Percentiles rank a stretch among this genome's conserved stretches.
These are phyloP conservation scores for Trachops cirrhosus DNA, from an alignment of 2,797 vertebrate genomes.

Conservation along the genomic window DNA sequence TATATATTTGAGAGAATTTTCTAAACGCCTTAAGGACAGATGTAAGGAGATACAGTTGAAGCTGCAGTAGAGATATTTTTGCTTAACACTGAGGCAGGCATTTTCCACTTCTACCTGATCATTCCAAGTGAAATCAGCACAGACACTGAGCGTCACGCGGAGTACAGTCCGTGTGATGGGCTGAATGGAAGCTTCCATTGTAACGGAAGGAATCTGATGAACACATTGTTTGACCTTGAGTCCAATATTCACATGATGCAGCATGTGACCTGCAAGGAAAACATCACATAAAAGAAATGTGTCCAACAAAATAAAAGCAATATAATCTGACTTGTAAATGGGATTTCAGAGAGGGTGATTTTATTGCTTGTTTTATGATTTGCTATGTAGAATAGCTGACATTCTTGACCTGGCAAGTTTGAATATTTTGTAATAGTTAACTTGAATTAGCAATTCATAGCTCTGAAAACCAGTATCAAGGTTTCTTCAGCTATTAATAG, in stretches of 20 bases:
- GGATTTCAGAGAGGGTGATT: conserved; percentile 71
- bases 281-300: conserved; percentile 76
- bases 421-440: conserved; percentile 86
- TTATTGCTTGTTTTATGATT: conserved; percentile 82
- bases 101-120: conserved; percentile 90
- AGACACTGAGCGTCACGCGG: conserved; percentile 90
- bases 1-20: background rate
- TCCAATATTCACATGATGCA: conserved; percentile 97
- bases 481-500: conserved; percentile 64
- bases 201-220: conserved; percentile 95
- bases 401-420: conserved; percentile 82
- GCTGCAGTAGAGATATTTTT: background rate
- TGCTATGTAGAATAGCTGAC: conserved; percentile 79
- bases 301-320: conserved; percentile 75
- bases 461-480: conserved; percentile 77
- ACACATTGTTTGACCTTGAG: conserved; percentile 96
- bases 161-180: conserved; percentile 98
- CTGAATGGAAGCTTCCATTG: conserved; percentile 95
- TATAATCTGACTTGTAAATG: conserved; percentile 81
- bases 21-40: background rate
- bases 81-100: background rate
- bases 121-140: conserved; percentile 95
- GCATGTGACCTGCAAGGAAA: conserved; percentile 93
- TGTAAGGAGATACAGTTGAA: background rate
- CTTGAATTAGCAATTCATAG: conserved; percentile 82